Evolutionary conservation across 2,113 vertebrate species (phyloP).

Genomic region (Chiloscyllium plagiosum): DNA sequence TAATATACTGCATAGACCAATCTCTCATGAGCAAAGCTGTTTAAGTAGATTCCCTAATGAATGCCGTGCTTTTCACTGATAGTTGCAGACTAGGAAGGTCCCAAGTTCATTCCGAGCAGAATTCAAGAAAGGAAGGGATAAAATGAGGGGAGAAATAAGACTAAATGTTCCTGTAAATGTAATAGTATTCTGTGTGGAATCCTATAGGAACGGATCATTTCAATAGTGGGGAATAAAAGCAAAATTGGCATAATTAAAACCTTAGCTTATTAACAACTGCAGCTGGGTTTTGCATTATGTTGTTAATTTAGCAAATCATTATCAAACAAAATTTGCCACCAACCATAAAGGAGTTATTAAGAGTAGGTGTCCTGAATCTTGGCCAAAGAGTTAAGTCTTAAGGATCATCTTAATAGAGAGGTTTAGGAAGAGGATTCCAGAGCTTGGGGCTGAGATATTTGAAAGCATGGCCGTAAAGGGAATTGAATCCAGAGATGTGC

Average conservation of each 20-base stretch:
- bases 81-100: neutral
- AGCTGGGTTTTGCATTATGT: too few species aligned
- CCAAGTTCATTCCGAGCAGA: neutral
- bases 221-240: neutral
- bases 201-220: neutral
- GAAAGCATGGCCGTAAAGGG: too few species aligned
- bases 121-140: neutral
- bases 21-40: neutral
- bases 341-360: too few species aligned
- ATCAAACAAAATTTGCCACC: too few species aligned
- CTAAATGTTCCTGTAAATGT: neutral
- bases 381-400: too few species aligned
- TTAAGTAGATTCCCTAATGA: neutral
- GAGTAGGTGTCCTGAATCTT: too few species aligned
- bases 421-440: too few species aligned
- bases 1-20: neutral
- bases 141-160: neutral
- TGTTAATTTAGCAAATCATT: too few species aligned
- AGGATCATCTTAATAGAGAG: too few species aligned
- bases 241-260: neutral
- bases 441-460: too few species aligned
- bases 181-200: neutral
- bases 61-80: neutral
- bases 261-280: neutral
- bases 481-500: too few species aligned